These are phyloP conservation scores for Nyctereutes procyonoides DNA, from an alignment of 2,113 vertebrate species.

Conservation along the genomic window DNA sequence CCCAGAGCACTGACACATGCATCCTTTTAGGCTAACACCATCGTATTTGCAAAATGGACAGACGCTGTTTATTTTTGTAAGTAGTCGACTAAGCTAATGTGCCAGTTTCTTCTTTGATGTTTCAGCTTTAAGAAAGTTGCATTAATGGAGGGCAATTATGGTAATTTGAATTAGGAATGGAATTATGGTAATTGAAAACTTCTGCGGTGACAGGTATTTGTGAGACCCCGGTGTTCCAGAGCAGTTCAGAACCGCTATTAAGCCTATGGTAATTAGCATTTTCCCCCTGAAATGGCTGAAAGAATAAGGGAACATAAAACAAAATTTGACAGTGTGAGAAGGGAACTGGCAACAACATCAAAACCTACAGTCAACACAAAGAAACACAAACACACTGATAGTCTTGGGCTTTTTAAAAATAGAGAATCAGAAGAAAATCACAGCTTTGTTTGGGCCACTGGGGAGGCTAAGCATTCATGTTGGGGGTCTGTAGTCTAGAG, in stretches of 20 bases:
- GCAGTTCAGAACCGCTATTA: constrained; percentile 82
- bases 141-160: constrained; percentile 85
- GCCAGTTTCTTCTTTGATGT: constrained; percentile 83
- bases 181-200: constrained; percentile 86
- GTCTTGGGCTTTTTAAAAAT: constrained; percentile 69
- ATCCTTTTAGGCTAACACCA: constrained; percentile 45
- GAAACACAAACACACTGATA: constrained; percentile 68
- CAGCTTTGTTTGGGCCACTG: constrained; percentile 49
- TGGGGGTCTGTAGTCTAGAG: background rate
- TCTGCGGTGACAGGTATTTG: constrained; percentile 83
- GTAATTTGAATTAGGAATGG: constrained; percentile 85
- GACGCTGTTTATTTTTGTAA: constrained; percentile 74
- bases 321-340: constrained; percentile 79
- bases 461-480: constrained; percentile 45
- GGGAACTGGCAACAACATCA: constrained; percentile 77
- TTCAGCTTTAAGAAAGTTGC: constrained; percentile 83
- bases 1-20: background rate
- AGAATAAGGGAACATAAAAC: constrained; percentile 81
- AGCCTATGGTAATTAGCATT: constrained; percentile 83
- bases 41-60: constrained; percentile 70
- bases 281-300: constrained; percentile 77
- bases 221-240: constrained; percentile 81
- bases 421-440: constrained; percentile 69
- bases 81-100: constrained; percentile 79
- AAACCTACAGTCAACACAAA: constrained; percentile 79